Evolutionary conservation across 2,113 vertebrate genomes (phyloP), one percentile per base, ranked within the genome.

Genomic region (Saimiri boliviensis): DNA sequence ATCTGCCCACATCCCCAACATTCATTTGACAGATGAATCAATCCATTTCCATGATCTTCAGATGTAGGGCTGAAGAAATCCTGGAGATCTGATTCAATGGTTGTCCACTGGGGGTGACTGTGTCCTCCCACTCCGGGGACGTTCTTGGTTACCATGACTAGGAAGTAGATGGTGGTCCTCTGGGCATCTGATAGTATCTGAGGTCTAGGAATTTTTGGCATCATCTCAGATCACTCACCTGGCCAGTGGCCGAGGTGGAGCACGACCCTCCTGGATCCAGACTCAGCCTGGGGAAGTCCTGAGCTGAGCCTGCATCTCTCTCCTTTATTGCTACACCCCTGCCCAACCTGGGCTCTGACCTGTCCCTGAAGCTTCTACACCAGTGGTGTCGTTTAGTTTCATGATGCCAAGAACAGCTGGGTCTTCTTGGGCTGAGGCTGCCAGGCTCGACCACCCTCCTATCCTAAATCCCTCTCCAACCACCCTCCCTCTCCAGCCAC

Each of bases 371-470:
- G n/a, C 23, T 16, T 60, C 84, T 49, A 52, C 10, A 1, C 32
- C 12, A 20, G 19, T 42, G 16, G 2, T 37, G 19, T 9, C 19
- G 60, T 80, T 19, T 47, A 19, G 32, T 32, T 35, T 45, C 12
- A 8, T 5, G n/a, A 60, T n/a, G 17, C 27, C 8, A 10, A 47
- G 73, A 71, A 77, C 8, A 30, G 54, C 1, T 35, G 13, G 8
- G 68, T 32, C 83, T 37, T 9, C 42, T 9, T 8, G 0, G 30
- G 20, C 16, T 27, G 0, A n/a, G 27, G n/a, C 81, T 52, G 37
- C 9, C 0, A 3, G 12, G 1, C 12, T 23, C 14, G n/a, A 37
- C 37, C 4, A 0, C 16, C 27, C n/a, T 71, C 52, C 79, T 56
- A 2, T 35, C 73, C 86, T 68, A 21, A 56, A 20, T 17, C 20